Conservation (phyloP, 2,888 invertebrate species). For the Lasioglossum vierecki region DNA sequence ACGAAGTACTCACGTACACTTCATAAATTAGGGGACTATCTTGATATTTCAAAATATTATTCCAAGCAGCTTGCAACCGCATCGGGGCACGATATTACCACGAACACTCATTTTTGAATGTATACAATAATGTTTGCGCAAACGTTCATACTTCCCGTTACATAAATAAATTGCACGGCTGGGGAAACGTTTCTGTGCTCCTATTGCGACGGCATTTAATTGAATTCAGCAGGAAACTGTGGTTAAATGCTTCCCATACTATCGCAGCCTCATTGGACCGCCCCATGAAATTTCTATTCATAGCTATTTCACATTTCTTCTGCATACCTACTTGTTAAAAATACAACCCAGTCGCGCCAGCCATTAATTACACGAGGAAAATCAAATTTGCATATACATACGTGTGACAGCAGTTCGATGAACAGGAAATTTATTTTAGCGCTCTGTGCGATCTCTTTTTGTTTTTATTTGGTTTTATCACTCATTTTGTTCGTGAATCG, state of each 20-base stretch:
- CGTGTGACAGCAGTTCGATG: constrained; percentile 29
- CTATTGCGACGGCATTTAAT: constrained; percentile 50
- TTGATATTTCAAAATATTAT: background rate
- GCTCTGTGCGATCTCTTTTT: background rate
- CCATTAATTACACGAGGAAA: constrained; percentile 35
- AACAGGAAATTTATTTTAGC: background rate
- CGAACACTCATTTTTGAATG: constrained; percentile 19
- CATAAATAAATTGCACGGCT: constrained; percentile 43
- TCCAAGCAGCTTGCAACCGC: background rate
- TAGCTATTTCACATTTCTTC: constrained; percentile 41
- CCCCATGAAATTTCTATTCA: constrained; percentile 35
- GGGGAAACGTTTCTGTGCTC: constrained; percentile 18
- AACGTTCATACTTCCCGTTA: constrained; percentile 14
- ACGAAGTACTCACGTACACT: background rate
- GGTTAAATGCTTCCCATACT: constrained; percentile 7
- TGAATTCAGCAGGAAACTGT: constrained; percentile 36
- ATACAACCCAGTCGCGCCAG: constrained; percentile 20
- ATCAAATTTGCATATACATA: constrained; percentile 30
- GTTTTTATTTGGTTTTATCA: background rate
- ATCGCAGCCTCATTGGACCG: background rate
- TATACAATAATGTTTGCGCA: constrained; percentile 25
- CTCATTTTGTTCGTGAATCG: background rate
- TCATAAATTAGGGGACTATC: background rate
- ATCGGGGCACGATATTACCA: background rate
- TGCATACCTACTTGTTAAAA: constrained; percentile 9